Evolutionary conservation across 2,113 vertebrate species (phyloP), one percentile per base, ranked within the genome.

Genomic region (Rallus limicola): DNA sequence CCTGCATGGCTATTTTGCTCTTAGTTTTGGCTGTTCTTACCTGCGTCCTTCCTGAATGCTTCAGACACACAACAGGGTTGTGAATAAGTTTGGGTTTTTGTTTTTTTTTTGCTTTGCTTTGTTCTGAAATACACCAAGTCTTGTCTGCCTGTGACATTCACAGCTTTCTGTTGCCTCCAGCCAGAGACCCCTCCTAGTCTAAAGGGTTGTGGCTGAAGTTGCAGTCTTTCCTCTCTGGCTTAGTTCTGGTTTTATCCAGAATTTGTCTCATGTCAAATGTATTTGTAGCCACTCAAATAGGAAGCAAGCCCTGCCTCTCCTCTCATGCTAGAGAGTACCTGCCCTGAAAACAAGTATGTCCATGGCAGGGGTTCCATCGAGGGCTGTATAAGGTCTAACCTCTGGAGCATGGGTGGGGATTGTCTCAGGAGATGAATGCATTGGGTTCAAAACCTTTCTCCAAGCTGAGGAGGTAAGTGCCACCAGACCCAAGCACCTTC

Each of bases 41-140:
- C 42, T 91, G 50, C 2, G 1, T 62, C 4, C 0, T 24, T 36
- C 36, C 53, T 71, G 68, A 76, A 40, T 53, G 59, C 17, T 81
- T 77, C 1, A 1, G 63, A 81, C 31, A 38, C 38, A 71, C 2
- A 67, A 16, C 1, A 3, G 20, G 6, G 7, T 4, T 3, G 3
- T 26, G 33, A 91, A 44, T 28, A 56, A 31, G 6, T 18, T 34
- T 56, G 17, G 52, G 52, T 26, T 28, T 55, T 28, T 53, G n/a
- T n/a, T n/a, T 10, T 48, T 17, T 42, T 60, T 53, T 59, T 33
- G 9, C 24, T 70, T 71, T 58, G 6, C 19, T 76, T 59, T 84
- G 48, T 17, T 46, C 17, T 46, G 44, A 90, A 76, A 81, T 42
- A 55, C 11, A 80, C 33, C 23, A 60, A 50, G 59, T 33, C 25